phyloP scores from a whole-genome alignment of 1,140 invertebrate genomes.

The Macrocentrus cingulum region DNA sequence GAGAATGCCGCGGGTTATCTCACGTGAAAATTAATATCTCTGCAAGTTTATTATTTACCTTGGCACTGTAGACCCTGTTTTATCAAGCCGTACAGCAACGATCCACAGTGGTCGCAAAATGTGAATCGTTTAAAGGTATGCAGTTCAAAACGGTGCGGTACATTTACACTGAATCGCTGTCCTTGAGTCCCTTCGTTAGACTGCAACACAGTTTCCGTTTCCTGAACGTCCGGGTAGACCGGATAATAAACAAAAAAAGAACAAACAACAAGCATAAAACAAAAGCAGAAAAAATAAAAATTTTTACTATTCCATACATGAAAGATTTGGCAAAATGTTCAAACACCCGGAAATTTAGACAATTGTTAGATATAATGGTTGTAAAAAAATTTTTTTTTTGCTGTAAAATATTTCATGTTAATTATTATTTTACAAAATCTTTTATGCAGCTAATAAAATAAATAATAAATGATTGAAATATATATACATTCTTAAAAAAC shows the following conservation, averaged over 20 bases:
- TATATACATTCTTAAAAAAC: too few relatives aligned
- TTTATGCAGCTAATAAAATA: too few relatives aligned
- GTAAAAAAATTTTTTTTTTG: too few relatives aligned
- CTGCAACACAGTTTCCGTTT: slow-evolving; percentile 48
- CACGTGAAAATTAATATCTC: slow-evolving; percentile 9
- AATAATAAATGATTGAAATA: too few relatives aligned
- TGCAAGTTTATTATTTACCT: slow-evolving; percentile 61
- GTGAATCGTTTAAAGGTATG: slow-evolving; percentile 98
- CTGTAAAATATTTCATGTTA: too few relatives aligned
- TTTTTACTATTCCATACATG: too few relatives aligned
- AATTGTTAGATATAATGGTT: too few relatives aligned
- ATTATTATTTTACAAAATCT: too few relatives aligned
- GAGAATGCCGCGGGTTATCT: slow-evolving; percentile 3
- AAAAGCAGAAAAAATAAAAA: slow-evolving; percentile 25
- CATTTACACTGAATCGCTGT: slow-evolving; percentile 95
- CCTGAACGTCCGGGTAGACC: slow-evolving; percentile 24
- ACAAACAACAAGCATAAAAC: slow-evolving; percentile 28
- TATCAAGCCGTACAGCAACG: slow-evolving; percentile 92
- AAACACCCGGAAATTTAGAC: not conserved
- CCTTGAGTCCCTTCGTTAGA: slow-evolving; percentile 61
- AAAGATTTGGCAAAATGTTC: slow-evolving; percentile 1
- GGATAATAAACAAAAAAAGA: slow-evolving; percentile 32
- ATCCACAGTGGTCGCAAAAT: slow-evolving; percentile 99
- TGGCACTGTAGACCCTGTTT: slow-evolving; percentile 97
- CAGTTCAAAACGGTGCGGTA: slow-evolving; percentile 91